Conservation (phyloP, 1,140 invertebrate genomes). For the Calliphora vicina region DNA sequence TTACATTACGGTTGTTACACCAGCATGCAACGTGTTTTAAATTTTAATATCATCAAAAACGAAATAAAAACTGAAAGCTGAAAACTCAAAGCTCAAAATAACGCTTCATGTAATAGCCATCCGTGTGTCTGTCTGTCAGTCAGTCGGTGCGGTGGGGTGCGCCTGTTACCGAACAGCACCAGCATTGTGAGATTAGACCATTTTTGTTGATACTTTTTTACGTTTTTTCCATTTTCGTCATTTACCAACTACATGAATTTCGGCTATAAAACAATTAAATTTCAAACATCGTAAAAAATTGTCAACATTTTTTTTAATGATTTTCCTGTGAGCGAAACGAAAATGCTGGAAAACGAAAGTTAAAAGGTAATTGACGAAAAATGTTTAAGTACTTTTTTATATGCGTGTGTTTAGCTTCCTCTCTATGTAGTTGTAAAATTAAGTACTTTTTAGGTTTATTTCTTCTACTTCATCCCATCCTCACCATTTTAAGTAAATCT, state of each 20-base stretch:
- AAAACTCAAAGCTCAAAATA: not conserved
- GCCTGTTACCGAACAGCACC: not conserved
- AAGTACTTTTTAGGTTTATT: not conserved
- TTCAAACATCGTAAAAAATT: constrained; percentile 6
- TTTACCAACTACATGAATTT: not conserved
- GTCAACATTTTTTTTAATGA: constrained; percentile 12
- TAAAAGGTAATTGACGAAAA: constrained; percentile 5
- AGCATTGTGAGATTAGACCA: not conserved
- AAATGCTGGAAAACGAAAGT: not conserved
- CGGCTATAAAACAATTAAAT: constrained; percentile 10
- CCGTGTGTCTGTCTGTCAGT: not conserved
- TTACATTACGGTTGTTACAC: not conserved
- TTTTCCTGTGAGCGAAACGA: not conserved
- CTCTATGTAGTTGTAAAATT: not conserved
- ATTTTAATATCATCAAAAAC: not conserved
- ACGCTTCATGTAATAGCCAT: not conserved
- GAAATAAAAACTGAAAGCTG: not conserved
- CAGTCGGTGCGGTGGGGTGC: no score
- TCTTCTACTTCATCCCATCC: not conserved
- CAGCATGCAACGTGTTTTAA: constrained; percentile 3
- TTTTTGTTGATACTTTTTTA: not conserved
- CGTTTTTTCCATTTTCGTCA: not conserved
- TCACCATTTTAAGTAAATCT: not conserved
- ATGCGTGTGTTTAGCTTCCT: not conserved
- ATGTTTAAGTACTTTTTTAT: constrained; percentile 14